These are phyloP conservation scores for Danionella cerebrum DNA, from an alignment of 2,113 vertebrate species.

Conservation along the genomic window DNA sequence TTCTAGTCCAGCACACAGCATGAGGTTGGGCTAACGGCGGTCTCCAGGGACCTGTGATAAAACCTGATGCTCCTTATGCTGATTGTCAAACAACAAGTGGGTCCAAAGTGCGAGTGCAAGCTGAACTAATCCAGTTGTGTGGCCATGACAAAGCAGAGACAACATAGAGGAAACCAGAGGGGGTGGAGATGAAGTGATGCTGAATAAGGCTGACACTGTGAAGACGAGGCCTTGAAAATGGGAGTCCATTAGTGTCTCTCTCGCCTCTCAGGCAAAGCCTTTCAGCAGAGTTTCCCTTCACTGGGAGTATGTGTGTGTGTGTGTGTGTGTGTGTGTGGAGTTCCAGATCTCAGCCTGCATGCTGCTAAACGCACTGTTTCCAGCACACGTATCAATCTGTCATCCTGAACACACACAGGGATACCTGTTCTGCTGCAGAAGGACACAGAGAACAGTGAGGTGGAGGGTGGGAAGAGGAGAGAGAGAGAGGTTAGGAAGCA, in stretches of 20 bases:
- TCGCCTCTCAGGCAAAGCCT: slow-evolving; percentile 17
- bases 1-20: background rate
- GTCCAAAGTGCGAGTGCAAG: slow-evolving; percentile 4
- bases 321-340: too few species aligned
- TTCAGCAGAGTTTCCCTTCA: slow-evolving; percentile 22
- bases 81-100: slow-evolving; percentile 12
- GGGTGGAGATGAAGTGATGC: slow-evolving; percentile 28
- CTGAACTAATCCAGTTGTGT: slow-evolving; percentile 15
- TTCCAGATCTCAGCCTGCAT: background rate
- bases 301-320: too few species aligned
- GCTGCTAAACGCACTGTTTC: slow-evolving; percentile 24
- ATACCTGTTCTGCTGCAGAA: slow-evolving; percentile 52
- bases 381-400: slow-evolving; percentile 21
- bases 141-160: slow-evolving; percentile 27
- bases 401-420: slow-evolving; percentile 24
- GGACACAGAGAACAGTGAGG: slow-evolving; percentile 44
- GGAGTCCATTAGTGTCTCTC: slow-evolving; percentile 31
- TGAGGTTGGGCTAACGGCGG: background rate
- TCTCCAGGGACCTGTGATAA: background rate
- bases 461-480: slow-evolving; percentile 29
- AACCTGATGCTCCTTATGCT: slow-evolving; percentile 5
- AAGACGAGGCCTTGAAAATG: slow-evolving; percentile 40
- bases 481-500: slow-evolving; percentile 9
- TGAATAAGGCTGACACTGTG: slow-evolving; percentile 37
- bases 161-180: slow-evolving; percentile 11